Base-by-base conservation (phyloP, 2,888 invertebrate species). In the Hypercompe scribonia region DNA sequence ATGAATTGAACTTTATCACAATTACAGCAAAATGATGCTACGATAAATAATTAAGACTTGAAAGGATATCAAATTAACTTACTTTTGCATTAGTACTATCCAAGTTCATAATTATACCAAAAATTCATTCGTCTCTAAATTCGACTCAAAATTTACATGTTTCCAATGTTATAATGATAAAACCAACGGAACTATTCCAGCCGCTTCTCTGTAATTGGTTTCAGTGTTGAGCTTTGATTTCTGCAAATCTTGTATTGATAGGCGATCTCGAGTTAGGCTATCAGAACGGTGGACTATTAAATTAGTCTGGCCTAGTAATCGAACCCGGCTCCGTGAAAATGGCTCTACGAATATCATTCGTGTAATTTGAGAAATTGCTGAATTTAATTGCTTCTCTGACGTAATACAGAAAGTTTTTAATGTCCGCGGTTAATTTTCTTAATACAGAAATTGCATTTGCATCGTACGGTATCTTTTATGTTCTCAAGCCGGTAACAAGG, bases 121-220 rank as follows among this genome's bases (percentile, higher is more conserved):
- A 39, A 31, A 11, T 46, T 33, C 24, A 24, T 31, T 66, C 31
- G 13, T 46, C 46, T 46, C 66, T 31, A 10, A 33, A 46, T 11
- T 66, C 46, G 24, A 42, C 42, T 31, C 21, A 24, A 46, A 21
- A 66, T 66, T 66, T 21, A 42, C 31, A 66, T 31, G 31, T 24
- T 66, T 31, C 42, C 46, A 21, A 66, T 70, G 64, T 50, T 33
- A 61, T 58, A 58, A 66, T 73, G 70, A 65, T 66, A 71, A 68
- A 79, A 77, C 78, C 75, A 76, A 74, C 77, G 77, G 50, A 72
- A 66, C 64, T 67, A 78, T 77, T 79, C 79, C 77, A 82, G 75
- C 75, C 78, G 78, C 81, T 78, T 70, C 80, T 79, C 66, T 82
- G 78, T 83, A 82, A 84, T 88, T 85, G 77, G 83, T 84, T 85